Evolutionary conservation across 35 echinoderm and acorn worm genomes (phyloP), one percentile per base, ranked within the genome.

Genomic region (Lytechinus variegatus): DNA sequence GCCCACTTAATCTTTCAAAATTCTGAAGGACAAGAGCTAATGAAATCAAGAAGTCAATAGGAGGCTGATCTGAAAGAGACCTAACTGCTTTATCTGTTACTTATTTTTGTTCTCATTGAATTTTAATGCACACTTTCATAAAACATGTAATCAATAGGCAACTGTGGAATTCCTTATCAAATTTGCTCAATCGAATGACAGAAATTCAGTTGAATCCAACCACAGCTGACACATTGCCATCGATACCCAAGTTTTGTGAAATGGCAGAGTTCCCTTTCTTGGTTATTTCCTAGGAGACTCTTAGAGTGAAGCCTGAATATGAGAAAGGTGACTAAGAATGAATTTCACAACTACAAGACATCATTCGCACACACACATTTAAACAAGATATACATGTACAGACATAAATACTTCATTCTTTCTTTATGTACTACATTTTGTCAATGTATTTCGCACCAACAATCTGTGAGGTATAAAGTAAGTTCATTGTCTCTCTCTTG

Each of bases 321-420:
- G 21, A 79, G 66, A 79, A 79, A 79, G 66, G 66, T 79, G 66
- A 79, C 19, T 8, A 7, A 79, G 66, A 79, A 79, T 79, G n/a
- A 79, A 79, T 24, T 5, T 79, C n/a, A 79, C 3, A 24, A 79
- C 66, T 79, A 79, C 66, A 79, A 79, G 66, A 79, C 66, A 79
- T 79, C n/a, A 79, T 79, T 79, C 24, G 66, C 14, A 19, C 66
- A 79, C 66, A 79, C 66, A 79, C 66, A 79, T 79, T 79, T 79
- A 79, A 16, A 79, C 66, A 79, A 79, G 66, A 79, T 79, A 79
- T 79, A 79, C 66, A 79, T 79, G n/a, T 79, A 79, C 66, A 79
- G 66, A 79, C 66, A 79, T 79, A 79, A 79, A 79, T 79, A 79
- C 66, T 79, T 79, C 66, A 79, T 79, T 79, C 66, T 79, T 79